Evolutionary conservation across 1,140 invertebrate species (phyloP).

Genomic region (Drosophila novamexicana): DNA sequence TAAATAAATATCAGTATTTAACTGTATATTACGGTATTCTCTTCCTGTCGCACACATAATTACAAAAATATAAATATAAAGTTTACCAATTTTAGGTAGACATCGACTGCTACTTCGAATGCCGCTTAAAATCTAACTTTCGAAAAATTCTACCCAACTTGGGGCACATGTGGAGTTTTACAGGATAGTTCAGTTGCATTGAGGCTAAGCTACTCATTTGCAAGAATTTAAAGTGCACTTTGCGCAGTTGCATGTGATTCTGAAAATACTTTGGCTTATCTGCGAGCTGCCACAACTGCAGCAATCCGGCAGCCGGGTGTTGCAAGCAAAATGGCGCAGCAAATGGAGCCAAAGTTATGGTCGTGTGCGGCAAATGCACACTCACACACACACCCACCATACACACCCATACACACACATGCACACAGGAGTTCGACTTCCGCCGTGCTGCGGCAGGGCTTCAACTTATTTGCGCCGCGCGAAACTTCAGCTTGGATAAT

Average conservation of each 20-base stretch:
- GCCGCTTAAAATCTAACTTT: background rate
- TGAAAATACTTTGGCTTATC: slow-evolving; percentile 73
- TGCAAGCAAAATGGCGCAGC: slow-evolving; percentile 53
- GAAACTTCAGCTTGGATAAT: slow-evolving; percentile 72
- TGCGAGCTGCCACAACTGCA: slow-evolving; percentile 15
- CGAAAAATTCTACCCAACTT: background rate
- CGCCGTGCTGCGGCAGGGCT: slow-evolving; percentile 27
- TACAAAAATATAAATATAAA: too few species aligned
- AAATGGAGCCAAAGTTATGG: slow-evolving; percentile 74
- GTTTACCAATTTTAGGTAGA: background rate
- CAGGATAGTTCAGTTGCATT: slow-evolving; percentile 6
- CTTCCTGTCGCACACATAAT: too few species aligned
- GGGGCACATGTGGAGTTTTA: background rate
- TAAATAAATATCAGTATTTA: too few species aligned
- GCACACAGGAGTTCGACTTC: slow-evolving; percentile 56
- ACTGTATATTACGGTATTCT: too few species aligned
- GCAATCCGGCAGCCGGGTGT: background rate
- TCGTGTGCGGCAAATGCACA: slow-evolving; percentile 33
- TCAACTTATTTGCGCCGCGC: slow-evolving; percentile 40
- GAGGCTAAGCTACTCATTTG: slow-evolving; percentile 69
- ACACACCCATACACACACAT: background rate
- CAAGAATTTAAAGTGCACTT: slow-evolving; percentile 84
- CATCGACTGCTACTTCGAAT: background rate
- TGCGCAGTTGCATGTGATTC: slow-evolving; percentile 64
- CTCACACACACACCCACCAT: background rate